Base-by-base conservation (phyloP, 2,888 invertebrate genomes). In the Eulithis prunata region DNA sequence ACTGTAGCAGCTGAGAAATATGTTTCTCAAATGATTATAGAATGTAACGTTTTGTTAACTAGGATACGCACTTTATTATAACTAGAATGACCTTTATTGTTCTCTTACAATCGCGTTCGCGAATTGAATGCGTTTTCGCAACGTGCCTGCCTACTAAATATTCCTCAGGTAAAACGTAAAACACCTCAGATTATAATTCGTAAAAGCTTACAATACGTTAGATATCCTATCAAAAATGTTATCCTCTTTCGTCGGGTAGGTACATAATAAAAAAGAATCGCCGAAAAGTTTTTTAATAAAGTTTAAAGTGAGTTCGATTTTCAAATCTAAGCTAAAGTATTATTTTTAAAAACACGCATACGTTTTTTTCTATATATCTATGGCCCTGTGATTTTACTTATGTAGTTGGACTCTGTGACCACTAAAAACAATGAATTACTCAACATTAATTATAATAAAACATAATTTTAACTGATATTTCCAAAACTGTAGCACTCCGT, bases 381-480 rank as follows among this genome's bases (percentile, higher is more conserved):
- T 21, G 43, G 21, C 21, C 21, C 21, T 59, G 47, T 68, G 60
- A 56, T 47, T 62, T 55, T 61, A 55, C 66, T 52, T 36, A 57
- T 58, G 60, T 57, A 43, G 66, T 63, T 68, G 57, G 36, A 49
- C 41, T 45, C 67, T 68, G 60, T 68, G 64, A 46, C 51, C 45
- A 43, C 46, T 60, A 60, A 21, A n/a, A 84, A 85, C 81, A 78
- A 80, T 82, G 85, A 82, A 84, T 91, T 91, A 86, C 90, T 79
- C 89, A 90, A 91, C 85, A 81, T 78, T 87, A 85, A 90, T 87
- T 89, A 88, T 88, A 87, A 90, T 90, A 90, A 81, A 84, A 85
- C 79, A 85, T 85, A 83, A 85, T 82, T 88, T 88, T 88, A 88
- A 88, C 87, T 89, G 83, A 86, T 83, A 86, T 81, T 74, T 84